Percentiles rank a stretch among this genome's conserved stretches.
phyloP scores from a whole-genome alignment of 2,113 vertebrate species.

The Cinclus mexicanus region DNA sequence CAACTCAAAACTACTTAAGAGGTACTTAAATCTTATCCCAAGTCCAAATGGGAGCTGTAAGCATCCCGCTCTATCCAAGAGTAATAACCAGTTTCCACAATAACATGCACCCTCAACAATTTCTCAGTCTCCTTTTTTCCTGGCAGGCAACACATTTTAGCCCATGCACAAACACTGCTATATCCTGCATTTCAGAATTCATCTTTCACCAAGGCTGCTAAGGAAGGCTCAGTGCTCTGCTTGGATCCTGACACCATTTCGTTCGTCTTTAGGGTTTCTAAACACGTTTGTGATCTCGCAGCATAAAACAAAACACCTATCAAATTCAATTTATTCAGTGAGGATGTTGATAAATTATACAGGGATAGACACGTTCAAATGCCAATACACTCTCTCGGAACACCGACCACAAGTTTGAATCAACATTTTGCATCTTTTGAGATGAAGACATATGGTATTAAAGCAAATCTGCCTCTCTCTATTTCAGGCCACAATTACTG shows the following conservation, averaged over 20 bases:
- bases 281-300: neutral
- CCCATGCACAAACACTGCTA: rapidly evolving
- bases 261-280: neutral
- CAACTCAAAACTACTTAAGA: neutral
- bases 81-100: rapidly evolving
- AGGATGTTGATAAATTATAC: constrained; percentile 24
- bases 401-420: neutral
- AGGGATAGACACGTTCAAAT: neutral
- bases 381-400: neutral
- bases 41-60: neutral
- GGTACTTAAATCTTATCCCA: neutral
- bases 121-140: neutral
- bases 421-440: constrained; percentile 32
- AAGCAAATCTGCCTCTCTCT: constrained; percentile 12
- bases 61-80: neutral
- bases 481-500: neutral
- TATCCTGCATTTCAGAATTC: neutral
- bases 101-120: neutral
- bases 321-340: neutral
- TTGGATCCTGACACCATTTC: neutral
- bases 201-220: neutral
- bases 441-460: constrained; percentile 30
- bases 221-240: neutral
- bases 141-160: neutral
- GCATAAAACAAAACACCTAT: neutral